phyloP scores from a whole-genome alignment of 2,113 vertebrate genomes.

The Scopus umbretta region DNA sequence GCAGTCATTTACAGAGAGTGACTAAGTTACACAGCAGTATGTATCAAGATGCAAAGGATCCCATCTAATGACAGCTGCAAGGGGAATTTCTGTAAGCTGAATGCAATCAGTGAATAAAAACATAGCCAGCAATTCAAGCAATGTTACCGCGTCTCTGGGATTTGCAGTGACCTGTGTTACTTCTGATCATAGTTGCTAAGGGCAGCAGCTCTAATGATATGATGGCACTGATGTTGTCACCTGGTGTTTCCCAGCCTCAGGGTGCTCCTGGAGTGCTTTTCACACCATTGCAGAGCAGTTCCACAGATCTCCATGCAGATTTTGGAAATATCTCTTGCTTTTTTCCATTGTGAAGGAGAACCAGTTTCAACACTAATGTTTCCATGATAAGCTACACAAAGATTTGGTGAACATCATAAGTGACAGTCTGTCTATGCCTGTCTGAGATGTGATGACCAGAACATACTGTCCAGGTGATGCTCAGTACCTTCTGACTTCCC shows the following conservation, averaged over 20 bases:
- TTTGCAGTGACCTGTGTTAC: not conserved
- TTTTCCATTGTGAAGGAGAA: not conserved
- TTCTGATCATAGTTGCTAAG: not conserved
- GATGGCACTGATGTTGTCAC: not conserved
- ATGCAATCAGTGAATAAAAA: not conserved
- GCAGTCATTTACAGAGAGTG: not conserved
- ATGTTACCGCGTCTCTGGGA: not conserved
- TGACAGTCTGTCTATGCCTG: no score
- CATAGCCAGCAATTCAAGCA: not conserved
- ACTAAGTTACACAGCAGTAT: not conserved
- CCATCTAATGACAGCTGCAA: not conserved
- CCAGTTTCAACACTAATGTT: not conserved
- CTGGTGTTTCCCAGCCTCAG: not conserved
- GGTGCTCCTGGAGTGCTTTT: not conserved
- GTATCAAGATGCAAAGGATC: not conserved
- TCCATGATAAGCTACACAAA: not conserved
- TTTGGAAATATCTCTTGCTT: not conserved
- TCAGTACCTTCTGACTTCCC: not conserved
- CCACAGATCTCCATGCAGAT: not conserved
- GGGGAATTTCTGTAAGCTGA: not conserved
- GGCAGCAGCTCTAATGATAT: not conserved
- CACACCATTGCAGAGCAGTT: fast-evolving
- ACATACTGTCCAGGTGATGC: not conserved
- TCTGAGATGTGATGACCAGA: not conserved
- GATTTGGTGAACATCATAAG: not conserved